Conservation (phyloP, 2,797 vertebrate genomes). For the Pseudomugil gertrudae region DNA sequence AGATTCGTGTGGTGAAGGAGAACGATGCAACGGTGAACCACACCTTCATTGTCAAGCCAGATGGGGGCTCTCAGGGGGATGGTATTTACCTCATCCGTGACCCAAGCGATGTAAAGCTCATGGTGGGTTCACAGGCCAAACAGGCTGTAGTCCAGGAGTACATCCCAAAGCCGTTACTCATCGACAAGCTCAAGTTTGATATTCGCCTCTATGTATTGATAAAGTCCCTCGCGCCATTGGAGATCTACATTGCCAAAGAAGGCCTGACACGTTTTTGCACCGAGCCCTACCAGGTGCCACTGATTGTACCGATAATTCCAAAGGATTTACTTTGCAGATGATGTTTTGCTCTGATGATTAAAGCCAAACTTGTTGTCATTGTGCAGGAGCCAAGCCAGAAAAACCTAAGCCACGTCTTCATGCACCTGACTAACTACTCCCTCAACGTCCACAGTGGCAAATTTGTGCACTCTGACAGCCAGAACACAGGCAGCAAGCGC, state of each 20-base stretch:
- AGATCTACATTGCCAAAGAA: conserved; percentile 97
- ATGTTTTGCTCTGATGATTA: background rate
- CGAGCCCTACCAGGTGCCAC: conserved; percentile 89
- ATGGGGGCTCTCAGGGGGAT: conserved; percentile 95
- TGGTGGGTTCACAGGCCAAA: conserved; percentile 83
- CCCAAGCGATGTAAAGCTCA: conserved; percentile 86
- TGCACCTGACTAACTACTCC: conserved; percentile 98
- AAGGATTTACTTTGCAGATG: background rate
- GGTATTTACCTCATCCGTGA: conserved; percentile 99
- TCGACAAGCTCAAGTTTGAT: conserved; percentile 98
- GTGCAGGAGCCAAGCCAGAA: conserved; percentile 88
- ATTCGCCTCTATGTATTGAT: conserved; percentile 96
- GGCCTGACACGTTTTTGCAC: conserved; percentile 97
- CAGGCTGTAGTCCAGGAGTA: conserved; percentile 96
- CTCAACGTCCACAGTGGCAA: conserved; percentile 94
- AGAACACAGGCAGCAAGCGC: conserved; percentile 94
- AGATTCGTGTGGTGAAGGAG: conserved; percentile 91
- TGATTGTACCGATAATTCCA: background rate
- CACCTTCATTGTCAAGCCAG: conserved; percentile 97
- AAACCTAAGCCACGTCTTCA: conserved; percentile 94
- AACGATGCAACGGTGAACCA: conserved; percentile 84
- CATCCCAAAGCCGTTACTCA: conserved; percentile 92
- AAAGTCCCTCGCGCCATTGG: conserved; percentile 92
- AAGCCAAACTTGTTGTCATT: background rate
- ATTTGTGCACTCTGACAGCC: conserved; percentile 93